Evolutionary conservation across 2,888 invertebrate genomes (phyloP), one percentile per base, ranked within the genome.

Genomic region (Lasioglossum villosulum): DNA sequence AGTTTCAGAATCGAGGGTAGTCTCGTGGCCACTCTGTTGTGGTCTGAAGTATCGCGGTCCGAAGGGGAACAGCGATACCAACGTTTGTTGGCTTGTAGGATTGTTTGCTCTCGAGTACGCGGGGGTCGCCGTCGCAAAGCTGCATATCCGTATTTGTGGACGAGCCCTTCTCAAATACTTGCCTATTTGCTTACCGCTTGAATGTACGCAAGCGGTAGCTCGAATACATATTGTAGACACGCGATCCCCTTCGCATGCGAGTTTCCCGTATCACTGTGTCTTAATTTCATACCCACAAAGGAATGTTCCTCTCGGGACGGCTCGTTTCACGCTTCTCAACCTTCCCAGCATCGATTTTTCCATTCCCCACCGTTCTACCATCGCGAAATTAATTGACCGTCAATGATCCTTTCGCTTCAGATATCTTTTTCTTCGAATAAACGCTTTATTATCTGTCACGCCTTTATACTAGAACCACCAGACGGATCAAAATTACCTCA

Each of bases 91-190:
- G 84, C 88, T 87, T 84, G 77, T 63, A 83, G 85, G 87, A 84
- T 84, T 89, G 88, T 92, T 91, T 91, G 88, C 90, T 78, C 83
- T 77, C 73, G 75, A 77, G 82, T 86, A 76, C 78, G 82, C 71
- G 78, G 70, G 70, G 82, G 83, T 90, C 90, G 86, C 82, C 79
- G 80, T 87, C 72, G 83, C 87, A 90, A 90, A 91, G 90, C 89
- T 84, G 86, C 87, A 90, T 88, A 91, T 90, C 88, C 88, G 84
- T 91, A 90, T 91, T 86, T 83, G 89, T 85, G 80, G 88, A 86
- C 88, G 88, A 87, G 81, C 80, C 87, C 86, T 91, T 84, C 86
- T 90, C 91, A 91, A 91, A 91, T 91, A 91, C 87, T 91, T 90
- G 90, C 83, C 83, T 90, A 89, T 91, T 91, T 91, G 90, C 89